Evolutionary conservation across 2,113 vertebrate genomes (phyloP), one percentile per base, ranked within the genome.

Genomic region (Plecotus auritus): DNA sequence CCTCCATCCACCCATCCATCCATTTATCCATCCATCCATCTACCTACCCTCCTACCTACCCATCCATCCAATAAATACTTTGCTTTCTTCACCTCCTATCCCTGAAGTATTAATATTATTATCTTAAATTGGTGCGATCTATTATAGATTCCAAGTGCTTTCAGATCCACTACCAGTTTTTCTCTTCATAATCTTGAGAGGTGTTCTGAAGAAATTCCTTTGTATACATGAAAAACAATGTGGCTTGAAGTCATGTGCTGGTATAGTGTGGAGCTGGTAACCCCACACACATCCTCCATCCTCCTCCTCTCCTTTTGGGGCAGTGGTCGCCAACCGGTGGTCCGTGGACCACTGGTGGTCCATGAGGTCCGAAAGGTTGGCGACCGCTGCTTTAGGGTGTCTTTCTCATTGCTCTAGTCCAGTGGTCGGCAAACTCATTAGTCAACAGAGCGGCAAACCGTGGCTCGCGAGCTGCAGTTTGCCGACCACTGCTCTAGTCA

Each of bases 61-160:
- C 45, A 47, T 47, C 45, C 20, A 66, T 49, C 56, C 56, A 86
- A 22, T 14, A 22, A 61, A 85, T 56, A 64, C 10, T 73, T 87
- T 32, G 4, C 72, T 88, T 56, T 49, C 59, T 74, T 76, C 83
- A 40, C 12, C 14, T 76, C 54, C 85, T 13, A 49, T n/a, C 61
- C 47, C 42, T 11, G n/a, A 89, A 90, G 49, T 54, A 20, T 66
- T 61, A 42, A 67, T 64, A 45, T 54, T 66, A 14, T 81, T 49
- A 23, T 81, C 70, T 47, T 30, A 76, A 51, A 59, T 72, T 45
- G 76, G 18, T 23, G 7, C n/a, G 9, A 28, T 54, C 23, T 28
- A n/a, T 90, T 59, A 37, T 26, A 51, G 37, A 61, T 76, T 81
- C 74, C 76, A 80, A 23, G 56, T 92, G 64, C 81, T 94, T 96